Evolutionary conservation across 1,140 invertebrate genomes (phyloP).

Genomic region (Drosophila aff.): DNA sequence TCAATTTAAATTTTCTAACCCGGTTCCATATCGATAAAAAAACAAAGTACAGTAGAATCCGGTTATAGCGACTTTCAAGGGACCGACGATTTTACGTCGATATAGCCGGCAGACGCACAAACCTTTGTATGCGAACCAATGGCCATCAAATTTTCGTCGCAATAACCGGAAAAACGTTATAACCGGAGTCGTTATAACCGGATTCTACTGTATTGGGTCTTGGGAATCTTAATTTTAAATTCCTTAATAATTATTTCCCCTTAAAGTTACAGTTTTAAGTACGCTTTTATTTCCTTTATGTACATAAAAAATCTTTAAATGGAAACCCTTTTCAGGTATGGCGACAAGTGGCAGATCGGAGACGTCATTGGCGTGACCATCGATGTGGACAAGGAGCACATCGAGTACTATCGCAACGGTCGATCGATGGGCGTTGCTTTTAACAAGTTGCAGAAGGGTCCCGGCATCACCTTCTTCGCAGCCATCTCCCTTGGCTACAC

Average conservation of each 20-base stretch:
- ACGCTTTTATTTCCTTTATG: neutral
- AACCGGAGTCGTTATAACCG: too few species aligned
- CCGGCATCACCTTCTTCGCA: conserved; percentile 91
- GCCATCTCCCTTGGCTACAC: conserved; percentile 91
- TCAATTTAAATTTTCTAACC: neutral
- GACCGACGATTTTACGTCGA: too few species aligned
- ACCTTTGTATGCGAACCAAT: too few species aligned
- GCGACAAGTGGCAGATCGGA: conserved; percentile 91
- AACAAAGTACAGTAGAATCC: too few species aligned
- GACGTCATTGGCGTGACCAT: conserved; percentile 93
- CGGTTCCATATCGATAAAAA: neutral
- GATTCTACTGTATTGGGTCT: too few species aligned
- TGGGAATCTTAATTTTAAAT: neutral
- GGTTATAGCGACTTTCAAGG: too few species aligned
- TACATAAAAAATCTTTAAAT: neutral
- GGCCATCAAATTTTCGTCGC: too few species aligned
- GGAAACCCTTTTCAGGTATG: conserved; percentile 86
- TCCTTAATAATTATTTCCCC: neutral
- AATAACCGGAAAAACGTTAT: too few species aligned
- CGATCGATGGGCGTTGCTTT: conserved; percentile 91
- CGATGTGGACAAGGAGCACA: conserved; percentile 89
- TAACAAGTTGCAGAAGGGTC: conserved; percentile 89
- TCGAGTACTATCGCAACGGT: conserved; percentile 91
- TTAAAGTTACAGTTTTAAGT: neutral
- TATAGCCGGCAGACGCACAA: neutral